Evolutionary conservation across 2,113 vertebrate genomes (phyloP).

Genomic region (Festucalex cinctus): DNA sequence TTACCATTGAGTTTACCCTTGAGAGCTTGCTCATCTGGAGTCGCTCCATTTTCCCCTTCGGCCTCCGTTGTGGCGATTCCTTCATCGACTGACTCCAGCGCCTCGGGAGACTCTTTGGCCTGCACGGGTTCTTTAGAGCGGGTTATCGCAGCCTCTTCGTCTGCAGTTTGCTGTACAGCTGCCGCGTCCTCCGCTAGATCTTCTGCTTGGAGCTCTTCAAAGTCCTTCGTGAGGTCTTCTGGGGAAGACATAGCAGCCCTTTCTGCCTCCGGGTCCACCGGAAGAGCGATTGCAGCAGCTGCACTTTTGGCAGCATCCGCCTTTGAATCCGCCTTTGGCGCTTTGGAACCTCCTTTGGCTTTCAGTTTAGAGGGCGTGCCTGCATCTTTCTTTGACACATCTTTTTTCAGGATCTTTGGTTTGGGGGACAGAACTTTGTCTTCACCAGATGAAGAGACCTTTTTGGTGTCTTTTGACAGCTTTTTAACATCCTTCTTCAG

Average conservation of each 20-base stretch:
- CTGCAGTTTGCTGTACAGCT: constrained; percentile 63
- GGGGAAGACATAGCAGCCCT: constrained; percentile 92
- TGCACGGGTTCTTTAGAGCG: constrained; percentile 71
- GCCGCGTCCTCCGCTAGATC: constrained; percentile 75
- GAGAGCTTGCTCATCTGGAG: constrained; percentile 82
- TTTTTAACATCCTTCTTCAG: constrained; percentile 81
- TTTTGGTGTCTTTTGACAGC: constrained; percentile 82
- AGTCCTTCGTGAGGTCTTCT: constrained; percentile 94
- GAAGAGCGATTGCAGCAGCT: constrained; percentile 41
- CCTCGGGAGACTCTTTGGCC: constrained; percentile 80
- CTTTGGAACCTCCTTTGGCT: constrained; percentile 83
- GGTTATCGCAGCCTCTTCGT: constrained; percentile 65
- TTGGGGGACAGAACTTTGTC: constrained; percentile 80
- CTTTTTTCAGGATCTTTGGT: constrained; percentile 85
- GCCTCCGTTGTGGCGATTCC: constrained; percentile 90
- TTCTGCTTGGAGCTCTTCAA: constrained; percentile 87
- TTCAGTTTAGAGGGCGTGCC: constrained; percentile 76
- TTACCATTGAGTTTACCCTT: constrained; percentile 79
- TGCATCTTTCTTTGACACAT: constrained; percentile 77
- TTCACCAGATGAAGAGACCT: constrained; percentile 68
- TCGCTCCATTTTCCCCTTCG: constrained; percentile 85
- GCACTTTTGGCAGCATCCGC: constrained; percentile 55
- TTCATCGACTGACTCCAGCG: constrained; percentile 85
- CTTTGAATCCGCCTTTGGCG: constrained; percentile 73
- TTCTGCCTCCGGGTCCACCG: constrained; percentile 77